phyloP scores from a whole-genome alignment of 2,797 vertebrate genomes.

The Anisognathus igniventris region DNA sequence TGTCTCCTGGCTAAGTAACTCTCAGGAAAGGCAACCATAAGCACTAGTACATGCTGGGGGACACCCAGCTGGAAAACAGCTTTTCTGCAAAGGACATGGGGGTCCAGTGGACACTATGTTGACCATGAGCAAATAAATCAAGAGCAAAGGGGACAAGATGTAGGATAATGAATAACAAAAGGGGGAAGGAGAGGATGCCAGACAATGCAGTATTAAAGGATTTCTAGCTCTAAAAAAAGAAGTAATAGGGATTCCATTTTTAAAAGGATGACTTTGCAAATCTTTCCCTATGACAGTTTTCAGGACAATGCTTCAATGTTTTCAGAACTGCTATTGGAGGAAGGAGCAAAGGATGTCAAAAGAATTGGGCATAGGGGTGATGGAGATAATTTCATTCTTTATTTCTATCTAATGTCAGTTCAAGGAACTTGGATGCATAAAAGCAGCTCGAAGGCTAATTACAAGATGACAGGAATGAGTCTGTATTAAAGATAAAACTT shows the following conservation, averaged over 20 bases:
- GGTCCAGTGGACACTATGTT: neutral
- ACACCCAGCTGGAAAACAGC: neutral
- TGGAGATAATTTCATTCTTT: neutral
- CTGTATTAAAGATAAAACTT: constrained; percentile 12
- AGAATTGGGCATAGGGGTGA: neutral
- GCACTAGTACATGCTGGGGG: neutral
- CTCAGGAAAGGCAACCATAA: neutral
- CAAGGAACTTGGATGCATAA: neutral
- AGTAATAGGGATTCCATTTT: neutral
- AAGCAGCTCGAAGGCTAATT: neutral
- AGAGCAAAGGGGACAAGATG: neutral
- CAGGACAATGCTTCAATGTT: neutral
- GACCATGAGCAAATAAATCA: neutral
- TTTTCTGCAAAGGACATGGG: neutral
- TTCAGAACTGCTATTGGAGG: neutral
- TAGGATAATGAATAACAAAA: neutral
- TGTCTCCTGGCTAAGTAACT: neutral
- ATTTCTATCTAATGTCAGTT: neutral
- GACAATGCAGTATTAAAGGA: neutral
- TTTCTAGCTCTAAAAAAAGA: neutral
- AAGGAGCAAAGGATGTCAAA: neutral
- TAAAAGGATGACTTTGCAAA: neutral
- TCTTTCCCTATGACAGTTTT: neutral
- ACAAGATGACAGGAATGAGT: neutral
- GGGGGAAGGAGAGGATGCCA: neutral